phyloP scores from a whole-genome alignment of 2,113 vertebrate species.

The Serinus canaria region DNA sequence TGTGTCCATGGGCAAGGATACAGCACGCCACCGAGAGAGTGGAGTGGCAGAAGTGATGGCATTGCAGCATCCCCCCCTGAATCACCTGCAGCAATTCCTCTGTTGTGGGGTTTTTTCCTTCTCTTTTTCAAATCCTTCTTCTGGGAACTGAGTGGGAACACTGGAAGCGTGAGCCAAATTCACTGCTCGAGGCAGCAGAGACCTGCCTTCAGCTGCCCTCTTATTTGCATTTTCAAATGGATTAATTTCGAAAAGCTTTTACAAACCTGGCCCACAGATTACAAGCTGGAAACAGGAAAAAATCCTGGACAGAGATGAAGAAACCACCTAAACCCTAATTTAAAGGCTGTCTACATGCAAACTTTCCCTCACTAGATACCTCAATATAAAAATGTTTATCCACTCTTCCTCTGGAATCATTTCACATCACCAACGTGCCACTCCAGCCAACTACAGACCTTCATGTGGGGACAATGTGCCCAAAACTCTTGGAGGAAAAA shows the following conservation, averaged over 20 bases:
- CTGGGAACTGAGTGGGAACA: background rate
- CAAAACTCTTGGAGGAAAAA: background rate
- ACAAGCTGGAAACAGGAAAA: background rate
- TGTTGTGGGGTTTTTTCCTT: background rate
- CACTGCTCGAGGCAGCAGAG: background rate
- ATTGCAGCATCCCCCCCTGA: background rate
- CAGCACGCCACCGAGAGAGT: fast-evolving
- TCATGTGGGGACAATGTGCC: background rate
- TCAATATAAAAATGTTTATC: background rate
- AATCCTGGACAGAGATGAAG: constrained; percentile 1
- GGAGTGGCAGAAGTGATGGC: fast-evolving
- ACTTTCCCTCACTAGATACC: background rate
- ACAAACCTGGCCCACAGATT: background rate
- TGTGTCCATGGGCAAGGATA: background rate
- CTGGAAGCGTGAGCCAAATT: background rate
- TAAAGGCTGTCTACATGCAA: background rate
- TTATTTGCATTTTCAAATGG: background rate
- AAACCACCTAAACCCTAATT: background rate
- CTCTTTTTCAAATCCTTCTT: background rate
- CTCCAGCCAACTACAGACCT: background rate
- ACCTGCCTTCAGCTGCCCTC: constrained; percentile 6
- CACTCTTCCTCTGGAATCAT: background rate
- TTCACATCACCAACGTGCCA: background rate
- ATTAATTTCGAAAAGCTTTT: background rate
- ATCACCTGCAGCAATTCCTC: background rate